phyloP scores from a whole-genome alignment of 2,888 invertebrate genomes.

The Mechanitis messenoides region DNA sequence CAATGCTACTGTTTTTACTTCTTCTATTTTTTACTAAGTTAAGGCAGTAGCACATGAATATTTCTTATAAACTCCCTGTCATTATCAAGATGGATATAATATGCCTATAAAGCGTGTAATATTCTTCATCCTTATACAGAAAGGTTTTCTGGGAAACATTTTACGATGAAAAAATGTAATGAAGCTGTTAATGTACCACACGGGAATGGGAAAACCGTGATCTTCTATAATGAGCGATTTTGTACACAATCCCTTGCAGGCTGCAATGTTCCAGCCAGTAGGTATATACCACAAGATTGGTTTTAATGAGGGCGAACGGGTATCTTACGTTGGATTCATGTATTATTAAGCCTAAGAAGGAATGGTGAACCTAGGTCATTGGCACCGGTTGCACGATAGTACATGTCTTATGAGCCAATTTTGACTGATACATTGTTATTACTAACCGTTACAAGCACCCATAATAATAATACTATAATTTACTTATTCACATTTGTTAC shows the following conservation, averaged over 20 bases:
- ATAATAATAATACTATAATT: slow-evolving; percentile 7
- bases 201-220: slow-evolving; percentile 24
- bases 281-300: slow-evolving; percentile 23
- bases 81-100: slow-evolving; percentile 2
- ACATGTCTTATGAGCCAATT: slow-evolving; percentile 33
- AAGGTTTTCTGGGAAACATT: slow-evolving; percentile 13
- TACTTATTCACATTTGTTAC: neutral
- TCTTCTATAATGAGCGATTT: slow-evolving; percentile 24
- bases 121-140: neutral
- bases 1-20: no score
- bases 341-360: slow-evolving; percentile 74
- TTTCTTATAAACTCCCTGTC: neutral
- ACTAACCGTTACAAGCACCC: slow-evolving; percentile 18
- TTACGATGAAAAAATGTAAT: slow-evolving; percentile 18
- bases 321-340: slow-evolving; percentile 65
- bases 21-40: neutral
- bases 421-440: slow-evolving; percentile 27
- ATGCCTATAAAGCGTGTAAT: neutral
- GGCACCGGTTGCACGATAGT: slow-evolving; percentile 55
- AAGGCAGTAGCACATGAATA: neutral
- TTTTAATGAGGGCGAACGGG: slow-evolving; percentile 64
- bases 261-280: slow-evolving; percentile 6
- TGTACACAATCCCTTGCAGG: slow-evolving; percentile 22
- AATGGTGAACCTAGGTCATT: slow-evolving; percentile 62
- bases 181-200: slow-evolving; percentile 20